Evolutionary conservation across 2,888 invertebrate species (phyloP).

Genomic region (Cylindroiulus punctatus): DNA sequence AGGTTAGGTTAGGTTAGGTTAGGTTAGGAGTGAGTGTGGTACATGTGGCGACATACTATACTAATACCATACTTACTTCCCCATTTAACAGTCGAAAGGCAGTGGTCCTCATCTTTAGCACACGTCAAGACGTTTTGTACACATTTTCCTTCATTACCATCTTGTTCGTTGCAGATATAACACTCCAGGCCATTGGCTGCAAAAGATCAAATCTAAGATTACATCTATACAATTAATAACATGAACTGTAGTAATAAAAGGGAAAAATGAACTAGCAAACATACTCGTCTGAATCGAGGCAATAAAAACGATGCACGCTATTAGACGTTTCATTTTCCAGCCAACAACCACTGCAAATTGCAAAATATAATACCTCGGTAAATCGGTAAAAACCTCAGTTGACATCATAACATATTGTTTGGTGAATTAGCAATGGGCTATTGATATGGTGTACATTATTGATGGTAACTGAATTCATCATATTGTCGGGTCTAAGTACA

Average conservation of each 20-base stretch:
- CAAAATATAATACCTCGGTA: too few relatives aligned
- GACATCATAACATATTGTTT: too few relatives aligned
- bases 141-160: conserved; percentile 73
- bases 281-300: not conserved
- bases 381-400: too few relatives aligned
- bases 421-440: too few relatives aligned
- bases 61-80: conserved; percentile 83
- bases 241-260: not conserved
- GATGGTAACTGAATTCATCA: too few relatives aligned
- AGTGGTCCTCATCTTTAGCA: conserved; percentile 80
- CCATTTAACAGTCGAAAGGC: conserved; percentile 90
- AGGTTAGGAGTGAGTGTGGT: too few relatives aligned
- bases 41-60: too few relatives aligned
- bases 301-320: not conserved
- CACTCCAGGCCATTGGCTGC: not conserved
- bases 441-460: too few relatives aligned
- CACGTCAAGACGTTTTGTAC: conserved; percentile 90
- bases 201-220: not conserved
- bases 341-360: too few relatives aligned
- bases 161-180: not conserved
- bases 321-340: not conserved
- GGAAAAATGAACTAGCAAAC: not conserved
- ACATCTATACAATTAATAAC: not conserved
- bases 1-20: too few relatives aligned
- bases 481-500: too few relatives aligned